Conservation (phyloP, 2,113 vertebrate genomes). For the Miniopterus natalensis region DNA sequence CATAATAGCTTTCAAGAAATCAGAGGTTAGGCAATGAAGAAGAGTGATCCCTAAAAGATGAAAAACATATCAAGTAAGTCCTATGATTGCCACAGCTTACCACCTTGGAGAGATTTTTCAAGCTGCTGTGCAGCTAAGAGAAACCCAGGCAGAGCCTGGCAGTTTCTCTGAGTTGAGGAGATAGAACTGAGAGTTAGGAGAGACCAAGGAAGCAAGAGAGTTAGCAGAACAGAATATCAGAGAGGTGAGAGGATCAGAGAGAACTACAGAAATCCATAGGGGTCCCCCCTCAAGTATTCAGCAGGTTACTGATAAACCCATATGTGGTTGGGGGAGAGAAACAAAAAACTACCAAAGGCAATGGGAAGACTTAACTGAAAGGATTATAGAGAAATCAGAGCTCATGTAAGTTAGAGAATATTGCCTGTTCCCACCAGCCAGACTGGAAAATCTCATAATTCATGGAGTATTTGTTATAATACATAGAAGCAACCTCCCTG, state of each 20-base stretch:
- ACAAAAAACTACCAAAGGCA: not conserved
- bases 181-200: not conserved
- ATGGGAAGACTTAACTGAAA: not conserved
- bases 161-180: not conserved
- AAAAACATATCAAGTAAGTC: not conserved
- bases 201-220: not conserved
- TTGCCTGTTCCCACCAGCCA: not conserved
- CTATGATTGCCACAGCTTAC: not conserved
- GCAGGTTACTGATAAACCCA: not conserved
- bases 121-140: not conserved
- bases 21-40: not conserved
- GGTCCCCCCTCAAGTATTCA: not conserved
- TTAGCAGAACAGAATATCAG: not conserved
- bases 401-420: not conserved
- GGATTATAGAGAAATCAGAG: not conserved
- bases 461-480: not conserved
- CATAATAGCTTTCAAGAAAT: not conserved
- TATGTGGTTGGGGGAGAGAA: not conserved
- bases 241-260: not conserved
- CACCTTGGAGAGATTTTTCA: not conserved
- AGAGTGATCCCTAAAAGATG: not conserved
- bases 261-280: not conserved
- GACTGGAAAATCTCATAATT: slow-evolving; percentile 35
- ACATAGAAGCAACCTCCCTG: not conserved
- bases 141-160: not conserved